Percentiles rank a stretch among this genome's conserved stretches.
Conservation (phyloP, 2,797 vertebrate species). For the Vireo griseus region DNA sequence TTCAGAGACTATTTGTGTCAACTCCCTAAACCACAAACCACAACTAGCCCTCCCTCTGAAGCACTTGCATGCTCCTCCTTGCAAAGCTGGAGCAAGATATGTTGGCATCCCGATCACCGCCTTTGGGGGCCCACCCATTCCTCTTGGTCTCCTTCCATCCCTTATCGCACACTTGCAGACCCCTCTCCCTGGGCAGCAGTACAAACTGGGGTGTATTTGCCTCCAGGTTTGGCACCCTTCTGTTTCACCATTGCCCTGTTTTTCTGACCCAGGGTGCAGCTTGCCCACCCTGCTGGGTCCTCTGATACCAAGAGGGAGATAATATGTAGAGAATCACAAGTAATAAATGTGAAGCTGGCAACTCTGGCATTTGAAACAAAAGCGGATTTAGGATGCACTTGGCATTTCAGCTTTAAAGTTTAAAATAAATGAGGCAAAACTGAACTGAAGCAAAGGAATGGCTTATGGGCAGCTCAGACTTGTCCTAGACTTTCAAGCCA, state of each 20-base stretch:
- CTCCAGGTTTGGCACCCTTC: background rate
- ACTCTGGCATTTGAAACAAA: background rate
- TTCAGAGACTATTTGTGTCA: constrained; percentile 47
- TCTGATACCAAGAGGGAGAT: background rate
- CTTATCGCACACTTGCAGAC: constrained; percentile 29
- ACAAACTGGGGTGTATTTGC: background rate
- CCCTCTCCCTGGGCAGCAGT: constrained; percentile 32
- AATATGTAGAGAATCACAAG: background rate
- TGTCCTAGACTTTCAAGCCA: constrained; percentile 11
- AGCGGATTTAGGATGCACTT: background rate
- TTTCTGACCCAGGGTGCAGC: background rate
- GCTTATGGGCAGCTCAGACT: constrained; percentile 36
- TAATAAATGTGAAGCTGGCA: background rate
- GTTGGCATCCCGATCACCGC: background rate
- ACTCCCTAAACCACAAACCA: constrained; percentile 56
- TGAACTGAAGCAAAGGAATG: background rate
- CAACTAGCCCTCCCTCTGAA: constrained; percentile 31
- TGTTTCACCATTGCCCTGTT: background rate
- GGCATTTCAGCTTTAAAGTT: background rate
- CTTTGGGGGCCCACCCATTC: constrained; percentile 46
- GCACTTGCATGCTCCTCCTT: constrained; percentile 15
- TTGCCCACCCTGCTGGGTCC: background rate
- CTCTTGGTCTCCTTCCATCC: background rate
- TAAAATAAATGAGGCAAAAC: background rate
- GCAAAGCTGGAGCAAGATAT: constrained; percentile 34